Conservation (phyloP, 2,888 invertebrate species). For the Myopa testacea region DNA sequence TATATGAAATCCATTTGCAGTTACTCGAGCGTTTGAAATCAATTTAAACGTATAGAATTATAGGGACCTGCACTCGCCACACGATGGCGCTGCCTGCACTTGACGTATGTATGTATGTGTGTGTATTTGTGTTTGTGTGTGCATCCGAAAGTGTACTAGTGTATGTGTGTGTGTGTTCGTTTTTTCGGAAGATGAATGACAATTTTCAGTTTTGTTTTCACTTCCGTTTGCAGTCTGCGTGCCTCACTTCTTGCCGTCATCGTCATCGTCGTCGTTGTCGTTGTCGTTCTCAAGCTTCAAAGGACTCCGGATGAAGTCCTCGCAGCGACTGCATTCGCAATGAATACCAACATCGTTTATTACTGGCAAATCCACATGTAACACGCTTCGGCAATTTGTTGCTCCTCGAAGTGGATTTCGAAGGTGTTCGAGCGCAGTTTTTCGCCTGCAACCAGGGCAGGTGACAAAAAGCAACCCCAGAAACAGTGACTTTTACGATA, state of each 20-base stretch:
- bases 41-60: slow-evolving; percentile 44
- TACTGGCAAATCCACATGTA: slow-evolving; percentile 25
- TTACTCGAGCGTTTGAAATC: slow-evolving; percentile 46
- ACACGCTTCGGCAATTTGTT: slow-evolving; percentile 39
- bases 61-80: slow-evolving; percentile 10
- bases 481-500: no score
- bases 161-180: neutral
- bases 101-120: neutral
- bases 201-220: slow-evolving; percentile 38
- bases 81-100: slow-evolving; percentile 2
- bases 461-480: neutral
- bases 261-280: slow-evolving; percentile 1
- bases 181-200: slow-evolving; percentile 36
- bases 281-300: neutral
- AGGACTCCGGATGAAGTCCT: neutral
- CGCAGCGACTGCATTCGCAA: neutral
- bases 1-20: slow-evolving; percentile 44
- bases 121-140: neutral
- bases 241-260: neutral
- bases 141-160: neutral
- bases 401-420: slow-evolving; percentile 27
- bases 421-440: slow-evolving; percentile 23
- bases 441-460: neutral
- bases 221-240: slow-evolving; percentile 18
- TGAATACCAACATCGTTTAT: slow-evolving; percentile 9